A percentile compares a stretch with the other conserved stretches of the same genome.
Conservation (phyloP, 2,888 invertebrate species). For the Gastracanthus pulcherrimus region DNA sequence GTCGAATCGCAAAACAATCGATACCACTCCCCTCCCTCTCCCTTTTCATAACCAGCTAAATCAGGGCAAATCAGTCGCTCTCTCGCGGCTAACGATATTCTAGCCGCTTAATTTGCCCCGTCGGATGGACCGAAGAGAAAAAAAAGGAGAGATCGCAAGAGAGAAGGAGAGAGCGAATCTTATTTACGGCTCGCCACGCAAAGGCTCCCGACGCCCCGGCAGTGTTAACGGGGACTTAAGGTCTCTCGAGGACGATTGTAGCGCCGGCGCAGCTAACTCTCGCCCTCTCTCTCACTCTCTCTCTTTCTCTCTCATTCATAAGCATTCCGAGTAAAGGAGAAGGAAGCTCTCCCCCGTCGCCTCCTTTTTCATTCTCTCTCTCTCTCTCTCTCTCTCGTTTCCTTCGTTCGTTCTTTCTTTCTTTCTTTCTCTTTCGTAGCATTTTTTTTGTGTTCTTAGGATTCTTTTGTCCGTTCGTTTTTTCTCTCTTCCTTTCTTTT, state of each 20-base stretch:
- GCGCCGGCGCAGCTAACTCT: background rate
- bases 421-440: too few relatives aligned
- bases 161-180: slow-evolving; percentile 19
- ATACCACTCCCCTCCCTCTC: background rate
- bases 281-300: background rate
- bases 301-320: slow-evolving; percentile 17
- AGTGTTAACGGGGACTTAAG: slow-evolving; percentile 46
- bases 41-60: background rate
- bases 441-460: too few relatives aligned
- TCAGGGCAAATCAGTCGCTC: background rate
- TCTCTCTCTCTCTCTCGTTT: background rate
- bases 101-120: background rate
- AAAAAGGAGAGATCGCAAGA: background rate
- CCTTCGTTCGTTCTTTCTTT: too few relatives aligned
- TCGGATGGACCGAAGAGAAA: background rate
- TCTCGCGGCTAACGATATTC: slow-evolving; percentile 25
- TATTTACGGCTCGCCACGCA: slow-evolving; percentile 50
- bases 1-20: background rate
- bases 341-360: background rate
- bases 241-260: slow-evolving; percentile 48
- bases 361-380: background rate
- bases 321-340: background rate
- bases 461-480: too few relatives aligned
- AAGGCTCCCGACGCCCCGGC: slow-evolving; percentile 19
- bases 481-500: background rate